Evolutionary conservation across 2,888 invertebrate genomes (phyloP), one percentile per base, ranked within the genome.

Genomic region (Ochlodes sylvanus): DNA sequence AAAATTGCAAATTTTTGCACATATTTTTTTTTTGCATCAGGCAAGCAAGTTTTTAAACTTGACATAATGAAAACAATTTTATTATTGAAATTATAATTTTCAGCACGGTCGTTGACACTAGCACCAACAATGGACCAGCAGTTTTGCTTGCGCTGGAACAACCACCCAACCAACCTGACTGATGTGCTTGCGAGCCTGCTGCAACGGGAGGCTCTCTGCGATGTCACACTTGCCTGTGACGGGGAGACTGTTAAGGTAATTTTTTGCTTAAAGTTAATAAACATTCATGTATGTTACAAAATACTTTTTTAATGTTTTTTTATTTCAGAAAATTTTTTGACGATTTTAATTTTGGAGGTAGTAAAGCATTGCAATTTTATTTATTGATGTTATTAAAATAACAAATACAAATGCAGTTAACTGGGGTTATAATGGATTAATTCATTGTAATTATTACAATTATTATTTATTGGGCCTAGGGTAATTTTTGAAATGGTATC

Each of bases 121-220:
- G 89, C 92, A 88, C 90, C 92, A 82, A 94, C 93, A 88, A 95
- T 95, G 95, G 95, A 96, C 95, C 96, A 96, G 93, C 97, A 98
- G 95, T 98, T 97, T 94, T 97, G 97, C 94, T 95, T 98, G 90
- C 96, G 97, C 95, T 98, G 98, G 98, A 97, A 98, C 95, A 98
- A 98, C 94, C 98, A 98, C 94, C 97, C 97, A 87, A 96, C 95
- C 94, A 98, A 98, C 94, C 94, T 98, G 92, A 97, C 97, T 87
- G 97, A 97, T 94, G 97, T 98, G 86, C 95, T 98, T 82, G 97
- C 96, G 85, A 97, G 97, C 87, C 95, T 98, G 85, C 94, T 98
- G 83, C 96, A 97, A 90, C 95, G 97, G 88, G 98, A 98, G 94
- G 97, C 97, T 79, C 95, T 98, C 80, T 98, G 98, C 88, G 98